Conservation (phyloP, 2,888 invertebrate genomes). For the Xiphydria camelus region DNA sequence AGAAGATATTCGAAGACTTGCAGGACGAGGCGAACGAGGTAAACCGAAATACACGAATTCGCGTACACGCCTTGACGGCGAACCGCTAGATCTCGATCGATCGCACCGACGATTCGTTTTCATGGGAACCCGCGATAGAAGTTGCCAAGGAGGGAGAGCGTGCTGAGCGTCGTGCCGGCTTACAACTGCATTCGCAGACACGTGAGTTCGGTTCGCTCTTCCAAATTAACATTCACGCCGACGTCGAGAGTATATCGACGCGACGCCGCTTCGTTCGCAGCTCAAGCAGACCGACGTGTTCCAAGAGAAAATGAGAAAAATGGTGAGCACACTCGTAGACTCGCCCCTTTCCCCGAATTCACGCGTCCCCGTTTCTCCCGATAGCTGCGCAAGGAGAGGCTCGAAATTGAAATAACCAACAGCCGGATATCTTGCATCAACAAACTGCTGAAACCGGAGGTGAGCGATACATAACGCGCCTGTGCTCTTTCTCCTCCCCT, state of each 20-base stretch:
- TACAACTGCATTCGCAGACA: conserved; percentile 53
- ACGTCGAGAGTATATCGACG: too few relatives aligned
- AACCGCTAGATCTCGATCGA: conserved; percentile 14
- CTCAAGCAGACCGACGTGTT: conserved; percentile 48
- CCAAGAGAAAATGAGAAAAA: conserved; percentile 48
- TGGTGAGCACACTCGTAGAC: too few relatives aligned
- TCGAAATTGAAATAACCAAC: conserved; percentile 49
- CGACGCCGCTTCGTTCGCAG: conserved; percentile 32
- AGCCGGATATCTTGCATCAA: conserved; percentile 48
- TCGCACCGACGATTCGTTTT: conserved; percentile 24
- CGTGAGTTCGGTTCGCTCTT: too few relatives aligned
- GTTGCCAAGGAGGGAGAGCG: conserved; percentile 48
- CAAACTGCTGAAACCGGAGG: conserved; percentile 45
- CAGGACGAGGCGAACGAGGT: conserved; percentile 34
- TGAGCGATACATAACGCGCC: too few relatives aligned
- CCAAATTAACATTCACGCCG: too few relatives aligned
- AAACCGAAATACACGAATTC: conserved; percentile 27
- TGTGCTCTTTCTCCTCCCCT: too few relatives aligned
- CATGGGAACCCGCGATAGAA: conserved; percentile 35
- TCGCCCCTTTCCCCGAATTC: too few relatives aligned
- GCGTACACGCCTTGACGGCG: conserved; percentile 8
- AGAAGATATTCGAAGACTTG: conserved; percentile 28
- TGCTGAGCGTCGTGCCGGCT: conserved; percentile 46
- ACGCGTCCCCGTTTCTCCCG: too few relatives aligned
- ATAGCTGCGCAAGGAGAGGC: conserved; percentile 47